Conservation (phyloP, 2,113 vertebrate species). For the Anseranas semipalmata region DNA sequence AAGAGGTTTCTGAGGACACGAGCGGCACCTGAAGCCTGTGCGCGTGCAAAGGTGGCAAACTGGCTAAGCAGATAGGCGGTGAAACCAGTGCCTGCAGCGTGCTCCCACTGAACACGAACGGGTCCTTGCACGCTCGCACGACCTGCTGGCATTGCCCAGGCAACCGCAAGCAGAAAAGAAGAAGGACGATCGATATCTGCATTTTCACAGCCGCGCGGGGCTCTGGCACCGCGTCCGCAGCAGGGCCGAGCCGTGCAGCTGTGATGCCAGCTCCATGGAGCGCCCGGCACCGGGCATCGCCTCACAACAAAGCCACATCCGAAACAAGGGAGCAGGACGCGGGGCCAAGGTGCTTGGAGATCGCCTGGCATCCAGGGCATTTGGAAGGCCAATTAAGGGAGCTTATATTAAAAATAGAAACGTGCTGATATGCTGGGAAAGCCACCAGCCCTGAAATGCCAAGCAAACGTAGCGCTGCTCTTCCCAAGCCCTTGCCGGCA, state of each 20-base stretch:
- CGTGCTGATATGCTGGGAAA: not conserved
- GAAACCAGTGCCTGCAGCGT: not conserved
- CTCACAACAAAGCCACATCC: not conserved
- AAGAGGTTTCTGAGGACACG: not conserved
- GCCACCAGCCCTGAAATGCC: not conserved
- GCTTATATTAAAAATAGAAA: not conserved
- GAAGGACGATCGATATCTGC: fast-evolving
- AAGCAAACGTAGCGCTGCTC: not conserved
- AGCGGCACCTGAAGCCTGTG: not conserved
- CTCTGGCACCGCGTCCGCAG: fast-evolving
- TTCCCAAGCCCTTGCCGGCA: not conserved
- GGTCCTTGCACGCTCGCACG: not conserved
- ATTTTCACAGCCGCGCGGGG: not conserved
- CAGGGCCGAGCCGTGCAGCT: not conserved
- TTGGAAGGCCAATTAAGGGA: not conserved
- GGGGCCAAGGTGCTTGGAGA: not conserved
- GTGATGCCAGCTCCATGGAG: not conserved
- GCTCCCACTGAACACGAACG: not conserved
- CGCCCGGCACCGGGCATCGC: not conserved
- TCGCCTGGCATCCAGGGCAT: not conserved
- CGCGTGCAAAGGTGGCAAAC: fast-evolving
- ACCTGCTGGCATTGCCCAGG: not conserved
- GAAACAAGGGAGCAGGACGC: not conserved
- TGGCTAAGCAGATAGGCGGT: not conserved
- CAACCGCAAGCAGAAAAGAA: not conserved